Evolutionary conservation across 2,888 invertebrate genomes (phyloP).

Genomic region (Lycia hirtaria): DNA sequence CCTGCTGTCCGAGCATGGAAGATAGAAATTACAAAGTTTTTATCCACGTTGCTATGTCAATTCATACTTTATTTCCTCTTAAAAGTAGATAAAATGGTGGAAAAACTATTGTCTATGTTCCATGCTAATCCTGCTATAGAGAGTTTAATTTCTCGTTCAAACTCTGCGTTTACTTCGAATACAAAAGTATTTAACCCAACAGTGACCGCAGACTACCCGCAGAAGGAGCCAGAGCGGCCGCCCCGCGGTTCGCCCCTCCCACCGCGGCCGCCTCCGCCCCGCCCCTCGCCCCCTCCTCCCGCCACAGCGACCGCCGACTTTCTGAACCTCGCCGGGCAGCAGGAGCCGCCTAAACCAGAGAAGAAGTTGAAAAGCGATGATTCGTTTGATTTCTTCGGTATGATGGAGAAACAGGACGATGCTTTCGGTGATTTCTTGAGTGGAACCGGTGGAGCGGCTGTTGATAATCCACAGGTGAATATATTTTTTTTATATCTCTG

Average conservation of each 20-base stretch:
- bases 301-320: conserved; percentile 62
- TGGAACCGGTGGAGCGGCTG: conserved; percentile 53
- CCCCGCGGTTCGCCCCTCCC: conserved; percentile 54
- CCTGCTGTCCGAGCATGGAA: too few species aligned
- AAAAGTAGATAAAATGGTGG: too few species aligned
- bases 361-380: conserved; percentile 72
- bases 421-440: conserved; percentile 79
- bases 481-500: background rate
- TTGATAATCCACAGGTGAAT: conserved; percentile 55
- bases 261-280: conserved; percentile 44
- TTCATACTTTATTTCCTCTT: too few species aligned
- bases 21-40: too few species aligned
- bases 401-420: conserved; percentile 84
- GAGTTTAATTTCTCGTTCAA: background rate
- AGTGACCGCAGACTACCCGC: conserved; percentile 73
- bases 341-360: conserved; percentile 43
- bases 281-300: conserved; percentile 50
- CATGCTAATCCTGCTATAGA: too few species aligned
- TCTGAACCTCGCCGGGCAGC: conserved; percentile 57
- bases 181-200: conserved; percentile 13
- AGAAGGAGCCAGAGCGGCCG: conserved; percentile 52
- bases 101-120: too few species aligned
- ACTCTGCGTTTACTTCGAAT: background rate
- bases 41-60: too few species aligned
- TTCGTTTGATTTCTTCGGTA: conserved; percentile 86